Evolutionary conservation across 2,888 invertebrate species (phyloP), one percentile per base, ranked within the genome.

Genomic region (Isoperla grammatica): DNA sequence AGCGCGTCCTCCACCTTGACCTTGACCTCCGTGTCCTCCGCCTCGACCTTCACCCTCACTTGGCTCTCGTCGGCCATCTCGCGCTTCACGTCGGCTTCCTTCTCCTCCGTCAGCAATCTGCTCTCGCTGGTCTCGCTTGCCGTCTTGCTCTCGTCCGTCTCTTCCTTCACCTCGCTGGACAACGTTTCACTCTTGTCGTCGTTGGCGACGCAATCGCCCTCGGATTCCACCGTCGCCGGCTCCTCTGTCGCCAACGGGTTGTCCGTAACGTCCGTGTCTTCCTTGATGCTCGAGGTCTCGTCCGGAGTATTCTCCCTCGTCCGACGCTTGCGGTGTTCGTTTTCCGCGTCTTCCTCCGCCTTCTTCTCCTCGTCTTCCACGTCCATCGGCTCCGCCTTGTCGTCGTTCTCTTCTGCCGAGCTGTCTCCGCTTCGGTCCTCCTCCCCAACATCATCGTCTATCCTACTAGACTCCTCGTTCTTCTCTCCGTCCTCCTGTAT

Each of bases 281-380:
- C 15, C 5, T 70, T 69, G 2, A 65, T 60, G n/a, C 69, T 68
- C 8, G 19, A 67, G 67, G 1, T 68, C 77, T 0, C 78, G 73
- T 64, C 78, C 74, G 70, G 80, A 6, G 8, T 6, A 6, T 4
- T 29, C 76, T 79, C 79, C 46, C 76, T 78, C 70, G 79, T 81
- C 1, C 73, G 67, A 67, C 74, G 76, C 66, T 72, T 75, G 58
- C 74, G 71, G 63, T 75, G 74, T 67, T 77, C 75, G 60, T 39
- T 17, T 17, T 48, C 48, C 8, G 2, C 48, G 23, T 22, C 48
- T n/a, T 12, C 8, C 5, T 48, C 48, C 22, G 13, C 12, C 23
- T 48, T 22, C 40, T 42, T 49, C 23, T 55, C 46, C 12, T 22
- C 46, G 9, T 46, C 37, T 12, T 43, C 45, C 20, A 39, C 49